phyloP scores from a whole-genome alignment of 2,888 invertebrate genomes.

The Caradrina clavipalpis region DNA sequence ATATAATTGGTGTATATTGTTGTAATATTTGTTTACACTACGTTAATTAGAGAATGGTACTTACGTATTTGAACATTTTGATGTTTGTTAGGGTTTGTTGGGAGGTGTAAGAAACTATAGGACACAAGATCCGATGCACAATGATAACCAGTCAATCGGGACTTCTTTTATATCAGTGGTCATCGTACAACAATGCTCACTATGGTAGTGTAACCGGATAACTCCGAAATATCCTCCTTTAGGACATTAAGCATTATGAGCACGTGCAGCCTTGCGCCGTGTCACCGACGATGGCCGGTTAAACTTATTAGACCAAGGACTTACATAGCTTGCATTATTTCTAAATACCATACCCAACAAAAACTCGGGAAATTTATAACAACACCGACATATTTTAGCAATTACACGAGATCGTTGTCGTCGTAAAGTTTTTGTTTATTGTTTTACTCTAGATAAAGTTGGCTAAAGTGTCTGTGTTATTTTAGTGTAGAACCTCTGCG shows the following conservation, averaged over 20 bases:
- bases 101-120: slow-evolving; percentile 47
- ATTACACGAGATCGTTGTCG: slow-evolving; percentile 19
- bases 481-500: slow-evolving; percentile 8
- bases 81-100: slow-evolving; percentile 57
- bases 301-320: slow-evolving; percentile 76
- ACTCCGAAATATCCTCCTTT: slow-evolving; percentile 81
- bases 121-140: slow-evolving; percentile 63
- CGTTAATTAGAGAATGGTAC: slow-evolving; percentile 61
- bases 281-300: slow-evolving; percentile 68
- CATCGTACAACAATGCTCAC: slow-evolving; percentile 54
- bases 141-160: slow-evolving; percentile 61
- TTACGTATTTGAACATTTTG: slow-evolving; percentile 90
- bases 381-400: slow-evolving; percentile 23
- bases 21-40: not conserved
- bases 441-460: slow-evolving; percentile 9
- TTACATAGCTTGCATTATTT: slow-evolving; percentile 31
- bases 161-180: slow-evolving; percentile 73
- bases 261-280: slow-evolving; percentile 83
- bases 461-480: slow-evolving; percentile 17
- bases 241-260: slow-evolving; percentile 75
- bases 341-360: slow-evolving; percentile 22
- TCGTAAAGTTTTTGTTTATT: slow-evolving; percentile 11
- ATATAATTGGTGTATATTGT: not conserved
- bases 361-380: slow-evolving; percentile 14
- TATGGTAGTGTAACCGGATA: slow-evolving; percentile 79